Conservation (phyloP, 2,888 invertebrate species). For the Himalopsyche japonica region DNA sequence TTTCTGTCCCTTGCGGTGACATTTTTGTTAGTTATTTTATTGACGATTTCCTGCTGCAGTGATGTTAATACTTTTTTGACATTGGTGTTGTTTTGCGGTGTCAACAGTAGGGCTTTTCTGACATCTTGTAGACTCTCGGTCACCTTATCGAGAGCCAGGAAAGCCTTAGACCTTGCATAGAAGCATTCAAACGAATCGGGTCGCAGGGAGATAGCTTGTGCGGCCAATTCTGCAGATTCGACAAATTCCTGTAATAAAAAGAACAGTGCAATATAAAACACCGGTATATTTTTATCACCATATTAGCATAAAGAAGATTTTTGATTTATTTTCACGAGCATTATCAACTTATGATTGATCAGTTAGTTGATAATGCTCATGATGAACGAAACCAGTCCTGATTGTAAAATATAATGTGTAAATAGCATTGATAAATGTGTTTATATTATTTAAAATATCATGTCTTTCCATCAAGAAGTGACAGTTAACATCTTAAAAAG, state of each 20-base stretch:
- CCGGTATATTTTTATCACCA: not conserved
- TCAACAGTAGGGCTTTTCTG: constrained; percentile 74
- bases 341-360: too few relatives aligned
- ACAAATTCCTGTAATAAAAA: constrained; percentile 69
- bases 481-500: too few relatives aligned
- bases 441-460: too few relatives aligned
- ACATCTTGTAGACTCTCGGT: constrained; percentile 82
- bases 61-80: constrained; percentile 74
- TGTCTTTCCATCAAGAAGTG: too few relatives aligned
- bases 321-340: too few relatives aligned
- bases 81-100: constrained; percentile 73
- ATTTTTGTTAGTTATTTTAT: constrained; percentile 54
- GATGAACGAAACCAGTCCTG: too few relatives aligned
- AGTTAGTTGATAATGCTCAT: too few relatives aligned
- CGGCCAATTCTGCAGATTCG: constrained; percentile 86
- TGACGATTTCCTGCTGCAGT: constrained; percentile 73
- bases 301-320: too few relatives aligned
- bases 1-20: constrained; percentile 46
- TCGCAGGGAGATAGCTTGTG: constrained; percentile 80
- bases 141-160: constrained; percentile 73
- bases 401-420: too few relatives aligned
- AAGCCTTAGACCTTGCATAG: constrained; percentile 88
- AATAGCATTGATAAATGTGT: too few relatives aligned
- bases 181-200: constrained; percentile 91
- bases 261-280: not conserved